Base-by-base conservation (phyloP, 2,113 vertebrate genomes). In the Chloroceryle aenea region DNA sequence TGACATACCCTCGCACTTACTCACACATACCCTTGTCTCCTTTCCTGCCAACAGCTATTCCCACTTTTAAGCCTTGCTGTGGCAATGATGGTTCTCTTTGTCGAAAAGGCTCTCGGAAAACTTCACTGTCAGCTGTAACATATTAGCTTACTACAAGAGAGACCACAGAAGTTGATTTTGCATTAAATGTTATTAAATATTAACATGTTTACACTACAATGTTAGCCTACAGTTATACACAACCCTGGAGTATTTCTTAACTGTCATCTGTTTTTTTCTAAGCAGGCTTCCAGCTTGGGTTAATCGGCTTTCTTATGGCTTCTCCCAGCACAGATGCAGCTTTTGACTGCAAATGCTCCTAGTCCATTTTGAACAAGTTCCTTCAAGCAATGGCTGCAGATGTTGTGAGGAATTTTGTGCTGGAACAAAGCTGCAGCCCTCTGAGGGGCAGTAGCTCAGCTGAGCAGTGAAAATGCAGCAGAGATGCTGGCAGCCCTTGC, bases 111-210 rank as follows among this genome's bases (percentile, higher is more conserved):
- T 66, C 66, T 69, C 4, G 4, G 47, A 62, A 85, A 66, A 50
- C n/a, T 22, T 72, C 52, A 5, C 52, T 48, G 66, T 68, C 72
- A 76, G 13, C 11, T 63, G 40, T 50, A 72, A 84, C 30, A 4
- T 5, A 45, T 30, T 30, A 48, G 18, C 43, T 79, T 30, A 7
- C 23, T 47, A 3, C 32, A 72, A 61, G 36, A 53, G 75, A 85
- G 62, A 23, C n/a, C n/a, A 47, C 0, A 58, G 56, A 58, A 58
- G 52, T 22, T 72, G 85, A 59, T 89, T 95, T 76, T 80, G n/a
- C 61, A 48, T 76, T 80, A 76, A 59, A 67, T n/a, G 18, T 48
- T 84, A 63, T 93, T 71, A 87, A 93, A 91, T 91, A 83, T 86
- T 76, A 83, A 86, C 36, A 13, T 69, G 45, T 80, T 93, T 80